Base-by-base conservation (phyloP, 2,888 invertebrate species). In the Drosophila pegasa region DNA sequence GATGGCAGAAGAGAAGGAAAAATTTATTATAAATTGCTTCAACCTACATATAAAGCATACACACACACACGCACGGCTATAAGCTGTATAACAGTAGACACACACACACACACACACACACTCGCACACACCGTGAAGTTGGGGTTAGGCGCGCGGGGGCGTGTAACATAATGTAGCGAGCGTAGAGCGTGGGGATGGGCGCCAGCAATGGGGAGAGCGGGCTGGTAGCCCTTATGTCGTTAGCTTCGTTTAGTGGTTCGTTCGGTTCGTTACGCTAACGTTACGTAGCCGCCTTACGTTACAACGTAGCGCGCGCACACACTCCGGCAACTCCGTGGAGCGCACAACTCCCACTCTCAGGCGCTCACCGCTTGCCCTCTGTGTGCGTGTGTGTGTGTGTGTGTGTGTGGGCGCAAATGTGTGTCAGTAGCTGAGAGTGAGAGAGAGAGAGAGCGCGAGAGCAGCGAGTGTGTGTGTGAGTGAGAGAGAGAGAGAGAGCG, bases 21-120 rank as follows among this genome's bases (percentile, higher is more conserved):
- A 81, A 87, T 89, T 89, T 89, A 89, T 87, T 89, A 89, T 89
- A 89, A 88, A 89, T 89, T 88, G 87, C 80, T 87, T 78, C 90
- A 89, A 89, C 89, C 90, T 87, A 89, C 82, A 88, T 87, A 87
- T 86, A 85, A 80, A 76, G 70, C 73, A 79, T 74, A 80, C 71
- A 79, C 67, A 78, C 64, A 62, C 69, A 85, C 54, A 78, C 79
- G 75, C 71, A 82, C 75, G 83, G 81, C 87, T 54, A 87, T 85
- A 71, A 68, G 87, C 82, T 86, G 87, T 83, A 74, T 80, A 81
- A 81, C 78, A 82, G 71, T 48, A 69, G 43, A 47, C 38, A 60
- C 37, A 59, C 73, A 62, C 50, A 29, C 20, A 38, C n/a, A 14
- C 59, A 41, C 35, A 52, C 40, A 47, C 38, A 27, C 35, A 55